These are phyloP conservation scores for Agrypnia vestita DNA, from an alignment of 1,140 invertebrate genomes.

Conservation along the genomic window DNA sequence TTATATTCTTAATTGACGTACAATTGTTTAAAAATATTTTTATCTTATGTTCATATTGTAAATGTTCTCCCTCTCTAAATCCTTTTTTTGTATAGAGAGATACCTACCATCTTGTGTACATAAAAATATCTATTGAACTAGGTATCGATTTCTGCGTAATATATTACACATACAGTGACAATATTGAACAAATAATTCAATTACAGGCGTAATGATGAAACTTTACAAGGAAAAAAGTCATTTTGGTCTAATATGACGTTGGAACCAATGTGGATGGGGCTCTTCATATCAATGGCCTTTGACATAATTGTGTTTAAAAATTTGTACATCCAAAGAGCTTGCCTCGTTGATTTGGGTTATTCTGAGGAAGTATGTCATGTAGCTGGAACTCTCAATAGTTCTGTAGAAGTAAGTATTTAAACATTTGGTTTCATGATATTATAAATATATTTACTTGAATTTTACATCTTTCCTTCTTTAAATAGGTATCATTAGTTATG, in stretches of 20 bases:
- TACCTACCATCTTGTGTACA: too few species aligned
- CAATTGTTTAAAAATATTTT: too few species aligned
- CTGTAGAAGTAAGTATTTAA: slow-evolving; percentile 35
- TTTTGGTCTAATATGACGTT: slow-evolving; percentile 49
- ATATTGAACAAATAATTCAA: not conserved
- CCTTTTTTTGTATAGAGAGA: too few species aligned
- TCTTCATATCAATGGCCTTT: slow-evolving; percentile 37
- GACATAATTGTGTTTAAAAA: slow-evolving; percentile 51
- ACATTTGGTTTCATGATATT: too few species aligned
- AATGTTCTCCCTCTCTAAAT: too few species aligned
- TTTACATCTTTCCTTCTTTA: too few species aligned
- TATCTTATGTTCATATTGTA: too few species aligned
- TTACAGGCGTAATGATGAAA: slow-evolving; percentile 1
- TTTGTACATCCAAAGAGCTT: slow-evolving; percentile 53
- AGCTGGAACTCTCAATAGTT: slow-evolving; percentile 18
- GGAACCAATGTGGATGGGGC: slow-evolving; percentile 54
- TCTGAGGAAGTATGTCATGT: slow-evolving; percentile 50
- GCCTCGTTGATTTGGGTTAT: slow-evolving; percentile 55
- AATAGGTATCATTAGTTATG: too few species aligned
- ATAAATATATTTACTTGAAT: too few species aligned
- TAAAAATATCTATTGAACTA: too few species aligned
- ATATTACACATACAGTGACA: not conserved
- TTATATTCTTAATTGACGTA: too few species aligned
- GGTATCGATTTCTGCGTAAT: too few species aligned
- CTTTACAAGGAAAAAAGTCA: not conserved